Base-by-base conservation (phyloP, 2,888 invertebrate genomes). In the Masnerella sp. region DNA sequence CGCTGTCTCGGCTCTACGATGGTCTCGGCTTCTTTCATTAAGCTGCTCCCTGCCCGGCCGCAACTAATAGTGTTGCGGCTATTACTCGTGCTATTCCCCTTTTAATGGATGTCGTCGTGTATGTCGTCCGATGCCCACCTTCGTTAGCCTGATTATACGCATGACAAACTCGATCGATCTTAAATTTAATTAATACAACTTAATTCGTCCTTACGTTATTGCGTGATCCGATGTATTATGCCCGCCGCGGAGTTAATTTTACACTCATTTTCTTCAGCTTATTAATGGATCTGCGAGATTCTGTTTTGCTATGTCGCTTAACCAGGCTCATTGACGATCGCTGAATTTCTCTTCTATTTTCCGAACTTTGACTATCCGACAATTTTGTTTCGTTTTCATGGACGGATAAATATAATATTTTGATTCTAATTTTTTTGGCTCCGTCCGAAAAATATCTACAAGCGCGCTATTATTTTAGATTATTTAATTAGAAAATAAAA, bases 11-110 rank as follows among this genome's bases (percentile, higher is more conserved):
- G 42, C 68, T 56, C 54, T 52, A 56, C 52, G 62, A 73, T 68
- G 74, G 56, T 58, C 51, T 58, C 68, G 62, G 73, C 73, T 73
- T 73, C 74, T 74, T 74, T 74, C 74, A 69, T 74, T 69, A 74
- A 74, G 59, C 74, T 52, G 34, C 64, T 71, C 68, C 64, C 61
- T 68, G 62, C 73, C 43, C 49, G 69, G 58, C 68, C 79, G 77
- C 51, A 67, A 80, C 77, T 82, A 80, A 82, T 82, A 80, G 80
- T 77, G 77, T 79, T 81, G 80, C 77, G 82, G 81, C 82, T 80
- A 82, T 83, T 82, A 82, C 78, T 59, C 77, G 73, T 78, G 71
- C 77, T 76, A 78, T 78, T 75, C 73, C 78, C 80, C 78, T 80
- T 81, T 80, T 80, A 82, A 81, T 80, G 78, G 81, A 76, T 80